Percentiles rank a stretch among this genome's conserved stretches.
Evolutionary conservation across 2,888 invertebrate genomes (phyloP).

Genomic region (Leucophenga maculata): DNA sequence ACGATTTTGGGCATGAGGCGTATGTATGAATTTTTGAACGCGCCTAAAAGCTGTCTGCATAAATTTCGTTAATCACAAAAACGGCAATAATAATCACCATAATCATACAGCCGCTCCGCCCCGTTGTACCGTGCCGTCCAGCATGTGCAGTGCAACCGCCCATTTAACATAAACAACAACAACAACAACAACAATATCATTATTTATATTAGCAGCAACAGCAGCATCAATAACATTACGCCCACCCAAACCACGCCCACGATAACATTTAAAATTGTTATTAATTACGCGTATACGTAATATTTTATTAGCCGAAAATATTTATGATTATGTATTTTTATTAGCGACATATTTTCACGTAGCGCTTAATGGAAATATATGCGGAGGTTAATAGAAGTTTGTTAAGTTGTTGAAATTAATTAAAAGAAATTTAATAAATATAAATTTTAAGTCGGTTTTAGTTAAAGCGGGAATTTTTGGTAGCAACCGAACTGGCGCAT

Average conservation of each 20-base stretch:
- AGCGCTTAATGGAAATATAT: too few species aligned
- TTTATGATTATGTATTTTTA: conserved; percentile 9
- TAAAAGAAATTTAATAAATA: too few species aligned
- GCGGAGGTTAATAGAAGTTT: too few species aligned
- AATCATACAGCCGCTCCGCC: not conserved
- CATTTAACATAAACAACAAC: not conserved
- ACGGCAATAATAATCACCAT: conserved; percentile 31
- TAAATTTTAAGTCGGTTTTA: too few species aligned
- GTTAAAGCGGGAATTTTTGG: too few species aligned
- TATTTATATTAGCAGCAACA: too few species aligned
- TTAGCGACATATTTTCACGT: not conserved
- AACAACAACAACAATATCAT: not conserved
- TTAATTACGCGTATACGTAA: conserved; percentile 49
- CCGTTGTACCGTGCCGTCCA: too few species aligned
- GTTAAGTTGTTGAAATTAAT: too few species aligned
- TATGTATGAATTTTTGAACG: conserved; percentile 13
- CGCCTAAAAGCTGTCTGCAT: conserved; percentile 38
- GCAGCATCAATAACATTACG: not conserved
- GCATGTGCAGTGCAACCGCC: too few species aligned
- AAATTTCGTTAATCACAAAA: conserved; percentile 20
- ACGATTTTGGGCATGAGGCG: too few species aligned
- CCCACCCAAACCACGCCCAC: too few species aligned
- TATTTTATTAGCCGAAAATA: conserved; percentile 11
- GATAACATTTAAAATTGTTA: conserved; percentile 56
- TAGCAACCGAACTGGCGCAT: too few species aligned